Evolutionary conservation across 2,797 vertebrate species (phyloP).

Genomic region (Chelmon rostratus): DNA sequence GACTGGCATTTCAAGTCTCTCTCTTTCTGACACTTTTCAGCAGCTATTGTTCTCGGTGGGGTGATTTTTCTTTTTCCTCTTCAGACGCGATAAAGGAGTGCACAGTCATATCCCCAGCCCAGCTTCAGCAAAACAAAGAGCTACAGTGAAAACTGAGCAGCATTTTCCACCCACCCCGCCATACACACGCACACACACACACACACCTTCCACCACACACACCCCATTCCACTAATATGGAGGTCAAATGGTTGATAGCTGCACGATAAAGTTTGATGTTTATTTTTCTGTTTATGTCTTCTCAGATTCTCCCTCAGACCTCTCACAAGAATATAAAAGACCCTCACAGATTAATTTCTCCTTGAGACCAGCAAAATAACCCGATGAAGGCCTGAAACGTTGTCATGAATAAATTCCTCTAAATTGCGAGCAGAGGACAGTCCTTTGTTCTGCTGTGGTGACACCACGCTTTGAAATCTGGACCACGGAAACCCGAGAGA

Average conservation of each 20-base stretch:
- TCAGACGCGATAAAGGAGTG: constrained; percentile 66
- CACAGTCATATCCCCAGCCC: constrained; percentile 61
- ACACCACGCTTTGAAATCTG: constrained; percentile 1
- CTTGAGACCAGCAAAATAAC: neutral
- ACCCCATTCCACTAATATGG: neutral
- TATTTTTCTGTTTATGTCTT: constrained; percentile 31
- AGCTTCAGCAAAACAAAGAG: constrained; percentile 66
- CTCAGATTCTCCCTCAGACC: constrained; percentile 1
- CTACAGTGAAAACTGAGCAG: constrained; percentile 60
- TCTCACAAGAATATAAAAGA: neutral
- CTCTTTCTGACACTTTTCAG: constrained; percentile 63
- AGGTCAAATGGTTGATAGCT: constrained; percentile 45
- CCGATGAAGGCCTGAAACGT: too few species aligned
- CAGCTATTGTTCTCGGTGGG: constrained; percentile 68
- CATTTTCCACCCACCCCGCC: constrained; percentile 23
- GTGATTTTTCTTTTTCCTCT: constrained; percentile 64
- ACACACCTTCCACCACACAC: neutral
- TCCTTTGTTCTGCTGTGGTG: too few species aligned
- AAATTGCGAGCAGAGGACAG: too few species aligned
- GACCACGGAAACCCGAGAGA: too few species aligned
- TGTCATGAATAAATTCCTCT: too few species aligned
- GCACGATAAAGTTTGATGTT: neutral
- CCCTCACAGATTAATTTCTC: neutral
- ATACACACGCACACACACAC: neutral
- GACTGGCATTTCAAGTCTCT: constrained; percentile 34